Evolutionary conservation across 2,888 invertebrate species (phyloP).

Genomic region (Hymenopus coronatus): DNA sequence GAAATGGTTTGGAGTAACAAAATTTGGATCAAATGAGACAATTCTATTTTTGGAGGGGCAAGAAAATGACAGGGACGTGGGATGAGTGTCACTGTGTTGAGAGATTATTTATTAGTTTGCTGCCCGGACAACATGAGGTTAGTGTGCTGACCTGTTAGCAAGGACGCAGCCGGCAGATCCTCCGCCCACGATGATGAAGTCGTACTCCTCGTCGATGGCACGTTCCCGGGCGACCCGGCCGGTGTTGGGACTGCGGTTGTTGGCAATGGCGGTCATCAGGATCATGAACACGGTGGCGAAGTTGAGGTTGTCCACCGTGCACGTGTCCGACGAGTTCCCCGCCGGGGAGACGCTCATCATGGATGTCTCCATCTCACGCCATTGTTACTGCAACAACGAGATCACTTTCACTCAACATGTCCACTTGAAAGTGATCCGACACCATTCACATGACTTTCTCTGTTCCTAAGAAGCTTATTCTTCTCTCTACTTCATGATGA

Average conservation of each 20-base stretch:
- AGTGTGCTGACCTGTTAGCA: conserved; percentile 61
- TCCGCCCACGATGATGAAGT: conserved; percentile 80
- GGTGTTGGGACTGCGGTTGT: conserved; percentile 6
- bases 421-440: too few species aligned
- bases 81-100: too few species aligned
- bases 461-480: too few species aligned
- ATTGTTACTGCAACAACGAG: background rate
- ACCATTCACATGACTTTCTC: too few species aligned
- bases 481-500: too few species aligned
- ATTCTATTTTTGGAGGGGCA: too few species aligned
- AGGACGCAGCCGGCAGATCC: conserved; percentile 90
- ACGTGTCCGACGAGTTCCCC: background rate
- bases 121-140: too few species aligned
- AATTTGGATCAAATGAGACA: too few species aligned
- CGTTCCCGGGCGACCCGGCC: background rate
- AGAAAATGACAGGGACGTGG: too few species aligned
- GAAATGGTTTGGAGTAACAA: too few species aligned
- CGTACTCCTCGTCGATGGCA: conserved; percentile 61
- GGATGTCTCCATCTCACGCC: conserved; percentile 1
- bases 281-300: conserved; percentile 25
- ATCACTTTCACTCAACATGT: too few species aligned
- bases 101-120: too few species aligned
- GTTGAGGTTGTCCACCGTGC: conserved; percentile 17
- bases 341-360: background rate
- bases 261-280: conserved; percentile 14